phyloP scores from a whole-genome alignment of 2,797 vertebrate species.

The Aythya fuligula region DNA sequence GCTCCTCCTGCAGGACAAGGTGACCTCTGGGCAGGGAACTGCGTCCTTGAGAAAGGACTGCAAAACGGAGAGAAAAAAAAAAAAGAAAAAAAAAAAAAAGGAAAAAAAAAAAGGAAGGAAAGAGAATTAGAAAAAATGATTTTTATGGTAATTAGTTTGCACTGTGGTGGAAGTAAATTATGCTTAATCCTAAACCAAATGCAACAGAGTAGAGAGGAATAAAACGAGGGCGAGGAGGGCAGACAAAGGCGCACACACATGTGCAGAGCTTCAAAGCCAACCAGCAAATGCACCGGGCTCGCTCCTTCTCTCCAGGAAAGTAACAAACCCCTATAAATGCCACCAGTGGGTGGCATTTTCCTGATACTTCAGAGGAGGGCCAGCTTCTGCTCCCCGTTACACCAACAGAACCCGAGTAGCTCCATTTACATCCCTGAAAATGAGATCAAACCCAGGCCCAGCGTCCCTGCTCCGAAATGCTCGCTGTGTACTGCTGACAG shows the following conservation, averaged over 20 bases:
- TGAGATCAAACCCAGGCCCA: constrained; percentile 38
- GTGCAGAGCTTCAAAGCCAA: not conserved
- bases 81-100: not conserved
- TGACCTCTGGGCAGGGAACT: not conserved
- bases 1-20: not conserved
- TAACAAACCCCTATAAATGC: not conserved
- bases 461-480: not conserved
- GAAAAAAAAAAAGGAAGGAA: not conserved
- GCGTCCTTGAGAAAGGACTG: not conserved
- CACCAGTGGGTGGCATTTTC: not conserved
- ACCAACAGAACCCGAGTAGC: not conserved
- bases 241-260: not conserved
- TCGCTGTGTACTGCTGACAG: constrained; percentile 34
- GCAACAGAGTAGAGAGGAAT: not conserved
- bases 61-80: fast-evolving
- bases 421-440: not conserved
- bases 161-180: not conserved
- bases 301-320: not conserved
- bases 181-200: constrained; percentile 22
- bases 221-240: not conserved
- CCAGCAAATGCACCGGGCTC: not conserved
- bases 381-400: not conserved
- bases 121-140: not conserved
- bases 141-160: constrained; percentile 13
- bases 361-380: not conserved